Evolutionary conservation across 1,140 invertebrate species (phyloP), one percentile per base, ranked within the genome.

Genomic region (Drosophila sproati): DNA sequence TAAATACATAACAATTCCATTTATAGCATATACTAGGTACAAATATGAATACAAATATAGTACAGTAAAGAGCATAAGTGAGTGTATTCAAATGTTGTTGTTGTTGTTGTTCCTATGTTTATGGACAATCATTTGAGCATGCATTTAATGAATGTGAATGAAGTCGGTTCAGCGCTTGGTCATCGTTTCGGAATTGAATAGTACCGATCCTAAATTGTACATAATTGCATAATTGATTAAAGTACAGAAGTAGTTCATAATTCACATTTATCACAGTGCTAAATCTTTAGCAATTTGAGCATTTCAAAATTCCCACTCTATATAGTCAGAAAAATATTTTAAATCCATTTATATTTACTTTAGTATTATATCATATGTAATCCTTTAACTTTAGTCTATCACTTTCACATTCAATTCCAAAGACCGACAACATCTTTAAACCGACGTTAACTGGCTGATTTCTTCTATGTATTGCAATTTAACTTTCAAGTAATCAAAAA

Each of bases 1-100:
- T 64, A 76, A 47, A 76, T 43, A 70, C 35, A 57, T 39, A 72
- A 73, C 59, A 78, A 71, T 74, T 56, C 75, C 76, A 82, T 70
- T 73, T 70, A 88, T 50, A 45, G 32, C 68, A 68, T 41, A 57
- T 39, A 59, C 5, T 41, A 64, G 29, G 50, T 48, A 59, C 35
- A 28, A 54, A 52, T 34, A 56, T 12, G 31, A 50, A 43, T n/a
- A 45, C 50, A 7, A 48, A 48, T 48, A 48, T 48, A 10, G 31
- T 32, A 52, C 50, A 52, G 31, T 31, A 41, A 10, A 29, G 55
- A 57, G 54, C 39, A 20, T 37, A 35, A 31, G 37, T 43, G 28
- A 57, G 55, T 57, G 55, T 43, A 45, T 32, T 57, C 39, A 43
- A 43, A 43, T n/a, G 10, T 43, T n/a, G 10, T 20, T 20, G 20